Evolutionary conservation across 2,888 invertebrate genomes (phyloP).

Genomic region (Geophilus truncorum): DNA sequence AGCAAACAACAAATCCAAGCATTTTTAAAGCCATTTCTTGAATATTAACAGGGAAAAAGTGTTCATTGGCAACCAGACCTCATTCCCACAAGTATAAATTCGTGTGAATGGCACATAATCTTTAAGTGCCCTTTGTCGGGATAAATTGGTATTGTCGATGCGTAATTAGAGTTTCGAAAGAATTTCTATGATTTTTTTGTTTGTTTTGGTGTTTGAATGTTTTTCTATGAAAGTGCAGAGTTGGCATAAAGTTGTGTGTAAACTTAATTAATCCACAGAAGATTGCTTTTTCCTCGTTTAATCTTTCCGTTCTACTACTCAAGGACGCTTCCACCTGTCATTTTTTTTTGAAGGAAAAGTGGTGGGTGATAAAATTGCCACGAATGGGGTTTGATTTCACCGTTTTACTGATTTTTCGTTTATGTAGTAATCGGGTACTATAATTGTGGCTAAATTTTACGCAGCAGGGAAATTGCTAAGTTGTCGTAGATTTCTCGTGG

Average conservation of each 20-base stretch:
- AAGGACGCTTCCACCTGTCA: neutral
- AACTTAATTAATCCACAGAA: neutral
- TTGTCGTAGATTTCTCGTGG: too few relatives aligned
- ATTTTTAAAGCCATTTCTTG: neutral
- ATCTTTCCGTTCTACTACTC: conserved; percentile 16
- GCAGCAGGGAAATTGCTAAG: too few relatives aligned
- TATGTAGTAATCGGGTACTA: too few relatives aligned
- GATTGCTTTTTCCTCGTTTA: neutral
- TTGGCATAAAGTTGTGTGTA: too few relatives aligned
- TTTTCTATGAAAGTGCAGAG: too few relatives aligned
- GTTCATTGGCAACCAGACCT: neutral
- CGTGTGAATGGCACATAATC: neutral
- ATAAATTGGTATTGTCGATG: neutral
- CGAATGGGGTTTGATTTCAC: too few relatives aligned
- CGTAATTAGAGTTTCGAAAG: neutral
- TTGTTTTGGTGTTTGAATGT: too few relatives aligned
- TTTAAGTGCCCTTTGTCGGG: neutral
- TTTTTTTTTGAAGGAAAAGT: too few relatives aligned
- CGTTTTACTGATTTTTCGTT: too few relatives aligned
- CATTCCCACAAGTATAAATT: neutral
- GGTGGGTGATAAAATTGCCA: too few relatives aligned
- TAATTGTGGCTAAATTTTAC: too few relatives aligned
- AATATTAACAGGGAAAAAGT: neutral
- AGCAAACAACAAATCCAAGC: neutral
- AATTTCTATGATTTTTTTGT: too few relatives aligned